Evolutionary conservation across 2,797 vertebrate species (phyloP).

Genomic region (Pempheris klunzingeri): DNA sequence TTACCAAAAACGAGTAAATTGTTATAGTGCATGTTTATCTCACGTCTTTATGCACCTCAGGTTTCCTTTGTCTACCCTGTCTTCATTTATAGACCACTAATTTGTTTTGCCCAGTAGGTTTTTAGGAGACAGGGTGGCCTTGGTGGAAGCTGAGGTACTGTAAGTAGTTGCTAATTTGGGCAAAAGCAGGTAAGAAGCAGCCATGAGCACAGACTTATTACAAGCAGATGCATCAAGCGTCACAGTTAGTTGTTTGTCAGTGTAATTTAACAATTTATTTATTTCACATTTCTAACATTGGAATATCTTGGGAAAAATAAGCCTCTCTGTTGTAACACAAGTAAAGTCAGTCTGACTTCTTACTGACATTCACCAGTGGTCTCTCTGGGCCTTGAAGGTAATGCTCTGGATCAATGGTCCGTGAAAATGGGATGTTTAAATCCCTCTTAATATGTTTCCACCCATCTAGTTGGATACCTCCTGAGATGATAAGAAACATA

Average conservation of each 20-base stretch:
- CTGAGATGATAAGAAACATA: conserved; percentile 12
- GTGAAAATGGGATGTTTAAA: conserved; percentile 46
- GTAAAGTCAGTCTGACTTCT: not conserved
- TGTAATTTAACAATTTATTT: not conserved
- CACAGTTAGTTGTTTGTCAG: not conserved
- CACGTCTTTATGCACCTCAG: conserved; percentile 3
- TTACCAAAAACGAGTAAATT: not conserved
- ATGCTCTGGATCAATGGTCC: conserved; percentile 41
- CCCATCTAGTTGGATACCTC: conserved; percentile 10
- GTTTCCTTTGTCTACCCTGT: not conserved
- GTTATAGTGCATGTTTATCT: conserved; percentile 18
- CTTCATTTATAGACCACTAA: not conserved
- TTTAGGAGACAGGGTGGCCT: not conserved
- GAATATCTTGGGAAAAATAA: not conserved
- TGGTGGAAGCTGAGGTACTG: not conserved
- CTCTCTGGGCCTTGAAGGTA: conserved; percentile 33
- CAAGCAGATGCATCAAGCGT: not conserved
- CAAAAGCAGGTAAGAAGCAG: not conserved
- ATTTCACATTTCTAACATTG: not conserved
- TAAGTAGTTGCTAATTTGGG: not conserved
- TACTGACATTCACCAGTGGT: conserved; percentile 22
- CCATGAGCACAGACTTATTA: not conserved
- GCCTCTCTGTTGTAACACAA: not conserved
- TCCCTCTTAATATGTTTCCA: conserved; percentile 46
- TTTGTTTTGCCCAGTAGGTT: conserved; percentile 13